phyloP scores from a whole-genome alignment of 1,140 invertebrate genomes.

The Pinna nobilis region DNA sequence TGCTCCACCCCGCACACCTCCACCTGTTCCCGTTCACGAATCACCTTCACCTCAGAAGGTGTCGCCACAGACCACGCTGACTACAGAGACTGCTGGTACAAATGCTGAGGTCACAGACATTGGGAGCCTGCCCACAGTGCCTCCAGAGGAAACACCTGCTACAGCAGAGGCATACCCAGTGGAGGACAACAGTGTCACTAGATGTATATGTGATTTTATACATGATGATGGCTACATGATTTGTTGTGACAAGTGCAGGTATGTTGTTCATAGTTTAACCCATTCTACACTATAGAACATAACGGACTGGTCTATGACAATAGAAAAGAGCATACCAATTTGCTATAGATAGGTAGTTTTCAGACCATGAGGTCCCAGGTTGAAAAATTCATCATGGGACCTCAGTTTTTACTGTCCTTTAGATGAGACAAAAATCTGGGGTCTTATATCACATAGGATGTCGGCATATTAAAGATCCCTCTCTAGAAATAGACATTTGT shows the following conservation, averaged over 20 bases:
- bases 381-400: too few relatives aligned
- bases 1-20: constrained; percentile 80
- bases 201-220: constrained; percentile 95
- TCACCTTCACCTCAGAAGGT: constrained; percentile 41
- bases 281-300: too few relatives aligned
- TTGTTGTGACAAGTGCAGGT: constrained; percentile 91
- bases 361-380: too few relatives aligned
- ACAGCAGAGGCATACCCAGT: constrained; percentile 59
- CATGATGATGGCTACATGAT: constrained; percentile 99
- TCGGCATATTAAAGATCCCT: too few relatives aligned
- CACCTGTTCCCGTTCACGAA: constrained; percentile 75
- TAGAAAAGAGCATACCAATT: too few relatives aligned
- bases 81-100: constrained; percentile 71
- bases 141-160: constrained; percentile 43
- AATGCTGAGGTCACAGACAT: constrained; percentile 74
- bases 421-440: too few relatives aligned
- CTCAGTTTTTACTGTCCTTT: too few relatives aligned
- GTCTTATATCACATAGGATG: too few relatives aligned
- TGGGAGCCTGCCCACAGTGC: constrained; percentile 62
- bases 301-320: too few relatives aligned
- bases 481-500: too few relatives aligned
- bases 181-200: constrained; percentile 84
- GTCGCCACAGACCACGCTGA: constrained; percentile 41
- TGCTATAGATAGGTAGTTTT: too few relatives aligned
- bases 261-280: constrained; percentile 74